Percentiles rank a stretch among this genome's conserved stretches.
These are phyloP conservation scores for Drosophila ananassae DNA, from an alignment of 1,140 invertebrate species.

Conservation along the genomic window DNA sequence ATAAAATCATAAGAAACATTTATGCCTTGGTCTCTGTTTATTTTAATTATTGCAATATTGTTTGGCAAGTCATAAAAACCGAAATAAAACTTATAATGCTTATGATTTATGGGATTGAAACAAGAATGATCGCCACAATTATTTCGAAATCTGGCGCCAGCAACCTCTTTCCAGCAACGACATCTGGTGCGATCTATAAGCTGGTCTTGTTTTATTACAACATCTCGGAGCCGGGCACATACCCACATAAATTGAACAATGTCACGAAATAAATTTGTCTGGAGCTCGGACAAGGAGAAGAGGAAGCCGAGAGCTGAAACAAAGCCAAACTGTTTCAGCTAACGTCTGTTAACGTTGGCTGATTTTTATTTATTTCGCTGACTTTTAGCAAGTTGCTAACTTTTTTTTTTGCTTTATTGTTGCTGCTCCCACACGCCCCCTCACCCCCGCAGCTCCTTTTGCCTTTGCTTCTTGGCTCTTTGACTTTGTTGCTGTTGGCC, in stretches of 20 bases:
- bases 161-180: constrained; percentile 4
- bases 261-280: constrained; percentile 77
- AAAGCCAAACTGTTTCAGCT: constrained; percentile 50
- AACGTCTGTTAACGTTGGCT: constrained; percentile 63
- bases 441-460: constrained; percentile 21
- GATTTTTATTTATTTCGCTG: constrained; percentile 78
- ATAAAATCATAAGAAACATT: too few species aligned
- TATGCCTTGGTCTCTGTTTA: too few species aligned
- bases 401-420: constrained; percentile 38
- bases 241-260: constrained; percentile 76
- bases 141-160: constrained; percentile 64
- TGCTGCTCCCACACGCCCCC: constrained; percentile 48
- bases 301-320: constrained; percentile 22
- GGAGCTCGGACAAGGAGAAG: constrained; percentile 31
- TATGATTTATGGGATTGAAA: constrained; percentile 47
- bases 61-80: constrained; percentile 27
- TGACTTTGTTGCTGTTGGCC: constrained; percentile 51
- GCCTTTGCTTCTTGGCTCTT: constrained; percentile 41
- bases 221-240: constrained; percentile 36
- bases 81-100: constrained; percentile 36
- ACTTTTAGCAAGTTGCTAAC: constrained; percentile 74
- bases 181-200: constrained; percentile 30
- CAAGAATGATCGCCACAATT: constrained; percentile 48
- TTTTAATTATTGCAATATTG: too few species aligned
- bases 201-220: constrained; percentile 70